phyloP scores from a whole-genome alignment of 2,797 vertebrate species.

The Rhinogobio ventralis region DNA sequence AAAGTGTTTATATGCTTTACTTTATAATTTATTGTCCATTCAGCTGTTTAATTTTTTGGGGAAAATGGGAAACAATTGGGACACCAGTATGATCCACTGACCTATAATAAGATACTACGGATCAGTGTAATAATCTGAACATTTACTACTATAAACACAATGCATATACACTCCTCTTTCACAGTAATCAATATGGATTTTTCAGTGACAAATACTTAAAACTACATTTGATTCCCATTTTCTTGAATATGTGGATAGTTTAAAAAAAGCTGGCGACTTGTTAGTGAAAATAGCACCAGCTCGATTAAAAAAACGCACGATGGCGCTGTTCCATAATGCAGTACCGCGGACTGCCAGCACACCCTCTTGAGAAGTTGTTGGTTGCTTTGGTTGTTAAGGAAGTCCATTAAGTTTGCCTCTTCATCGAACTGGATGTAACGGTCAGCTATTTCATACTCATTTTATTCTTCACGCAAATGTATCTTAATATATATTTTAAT shows the following conservation, averaged over 20 bases:
- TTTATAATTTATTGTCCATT: not conserved
- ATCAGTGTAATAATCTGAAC: not conserved
- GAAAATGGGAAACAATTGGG: not conserved
- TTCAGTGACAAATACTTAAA: not conserved
- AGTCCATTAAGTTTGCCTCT: constrained; percentile 46
- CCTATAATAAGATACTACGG: not conserved
- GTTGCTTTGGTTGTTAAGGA: constrained; percentile 53
- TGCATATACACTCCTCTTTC: not conserved
- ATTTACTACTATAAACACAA: not conserved
- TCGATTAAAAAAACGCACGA: not conserved
- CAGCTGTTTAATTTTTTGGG: not conserved
- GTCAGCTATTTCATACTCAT: not conserved
- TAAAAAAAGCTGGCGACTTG: not conserved
- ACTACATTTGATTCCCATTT: not conserved
- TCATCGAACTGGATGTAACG: constrained; percentile 14
- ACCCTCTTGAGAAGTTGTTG: constrained; percentile 16
- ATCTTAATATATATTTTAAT: not conserved
- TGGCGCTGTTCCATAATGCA: constrained; percentile 12
- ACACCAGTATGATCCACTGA: not conserved
- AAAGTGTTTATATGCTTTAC: not conserved
- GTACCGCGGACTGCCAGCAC: no score
- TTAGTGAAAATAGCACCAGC: not conserved
- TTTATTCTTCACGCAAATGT: not conserved
- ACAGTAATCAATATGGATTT: not conserved
- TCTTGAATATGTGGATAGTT: not conserved